phyloP scores from a whole-genome alignment of 2,888 invertebrate genomes.

The Andrena bucephala region DNA sequence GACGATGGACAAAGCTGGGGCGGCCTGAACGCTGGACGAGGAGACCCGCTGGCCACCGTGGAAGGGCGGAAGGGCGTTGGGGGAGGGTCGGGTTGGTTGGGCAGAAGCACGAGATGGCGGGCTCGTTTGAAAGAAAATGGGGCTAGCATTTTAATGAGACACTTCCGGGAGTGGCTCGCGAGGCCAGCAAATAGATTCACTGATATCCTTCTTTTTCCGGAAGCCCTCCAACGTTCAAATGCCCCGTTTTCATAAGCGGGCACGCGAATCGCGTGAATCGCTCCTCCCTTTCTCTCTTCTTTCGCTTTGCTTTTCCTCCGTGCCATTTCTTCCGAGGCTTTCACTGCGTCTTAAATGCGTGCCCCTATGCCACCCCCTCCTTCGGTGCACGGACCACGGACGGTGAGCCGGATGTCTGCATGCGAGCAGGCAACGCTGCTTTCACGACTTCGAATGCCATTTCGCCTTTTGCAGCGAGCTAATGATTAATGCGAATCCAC shows the following conservation, averaged over 20 bases:
- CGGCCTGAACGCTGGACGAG: slow-evolving; percentile 33
- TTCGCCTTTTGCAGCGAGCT: slow-evolving; percentile 36
- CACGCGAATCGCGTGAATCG: slow-evolving; percentile 68
- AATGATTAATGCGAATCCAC: slow-evolving; percentile 67
- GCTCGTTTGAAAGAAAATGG: slow-evolving; percentile 79
- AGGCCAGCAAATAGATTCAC: slow-evolving; percentile 81
- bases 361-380: slow-evolving; percentile 10
- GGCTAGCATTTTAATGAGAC: slow-evolving; percentile 82
- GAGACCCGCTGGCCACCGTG: background rate
- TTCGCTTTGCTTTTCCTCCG: slow-evolving; percentile 17
- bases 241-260: slow-evolving; percentile 72
- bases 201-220: slow-evolving; percentile 77
- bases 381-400: slow-evolving; percentile 8
- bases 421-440: slow-evolving; percentile 22
- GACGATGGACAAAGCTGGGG: slow-evolving; percentile 56
- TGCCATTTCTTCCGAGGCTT: slow-evolving; percentile 50
- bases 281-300: slow-evolving; percentile 28
- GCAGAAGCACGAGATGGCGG: slow-evolving; percentile 32
- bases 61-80: slow-evolving; percentile 26
- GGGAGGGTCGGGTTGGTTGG: slow-evolving; percentile 22
- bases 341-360: slow-evolving; percentile 58
- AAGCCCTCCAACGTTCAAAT: slow-evolving; percentile 67
- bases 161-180: slow-evolving; percentile 73
- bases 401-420: background rate
- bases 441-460: slow-evolving; percentile 39